phyloP scores from a whole-genome alignment of 2,797 vertebrate genomes.

The Lepilemur ruficaudatus region DNA sequence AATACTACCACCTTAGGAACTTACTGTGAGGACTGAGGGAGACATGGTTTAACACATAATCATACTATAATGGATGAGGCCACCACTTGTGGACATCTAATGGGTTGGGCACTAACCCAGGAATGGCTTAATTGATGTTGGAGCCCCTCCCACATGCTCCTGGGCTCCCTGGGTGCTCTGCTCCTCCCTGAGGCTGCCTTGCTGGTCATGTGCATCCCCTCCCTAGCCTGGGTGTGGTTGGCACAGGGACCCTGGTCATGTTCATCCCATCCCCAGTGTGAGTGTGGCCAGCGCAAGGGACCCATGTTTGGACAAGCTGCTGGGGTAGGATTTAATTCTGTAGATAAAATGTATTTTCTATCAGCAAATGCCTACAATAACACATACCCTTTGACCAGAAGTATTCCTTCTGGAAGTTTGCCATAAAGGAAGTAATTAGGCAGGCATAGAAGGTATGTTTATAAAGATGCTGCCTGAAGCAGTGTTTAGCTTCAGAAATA shows the following conservation, averaged over 20 bases:
- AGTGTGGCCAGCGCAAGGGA: not conserved
- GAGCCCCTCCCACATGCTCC: not conserved
- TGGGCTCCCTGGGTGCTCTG: not conserved
- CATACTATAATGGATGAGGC: not conserved
- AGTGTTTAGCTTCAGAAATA: not conserved
- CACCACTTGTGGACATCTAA: not conserved
- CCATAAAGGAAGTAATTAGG: not conserved
- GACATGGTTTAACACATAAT: not conserved
- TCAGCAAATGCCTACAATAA: not conserved
- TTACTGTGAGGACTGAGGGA: not conserved
- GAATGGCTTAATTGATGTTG: not conserved
- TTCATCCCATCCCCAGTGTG: not conserved
- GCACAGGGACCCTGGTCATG: not conserved
- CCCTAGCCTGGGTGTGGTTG: not conserved
- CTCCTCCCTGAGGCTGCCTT: not conserved
- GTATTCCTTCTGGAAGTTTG: conserved; percentile 16
- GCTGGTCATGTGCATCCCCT: not conserved
- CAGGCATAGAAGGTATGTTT: not conserved
- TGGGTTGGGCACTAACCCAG: not conserved
- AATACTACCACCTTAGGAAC: not conserved
- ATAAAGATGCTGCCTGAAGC: not conserved
- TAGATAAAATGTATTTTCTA: not conserved
- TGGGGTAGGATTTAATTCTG: not conserved
- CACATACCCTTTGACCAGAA: not conserved
- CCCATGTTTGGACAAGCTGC: not conserved